Evolutionary conservation across 2,113 vertebrate species (phyloP), one percentile per base, ranked within the genome.

Genomic region (Tor tambroides): DNA sequence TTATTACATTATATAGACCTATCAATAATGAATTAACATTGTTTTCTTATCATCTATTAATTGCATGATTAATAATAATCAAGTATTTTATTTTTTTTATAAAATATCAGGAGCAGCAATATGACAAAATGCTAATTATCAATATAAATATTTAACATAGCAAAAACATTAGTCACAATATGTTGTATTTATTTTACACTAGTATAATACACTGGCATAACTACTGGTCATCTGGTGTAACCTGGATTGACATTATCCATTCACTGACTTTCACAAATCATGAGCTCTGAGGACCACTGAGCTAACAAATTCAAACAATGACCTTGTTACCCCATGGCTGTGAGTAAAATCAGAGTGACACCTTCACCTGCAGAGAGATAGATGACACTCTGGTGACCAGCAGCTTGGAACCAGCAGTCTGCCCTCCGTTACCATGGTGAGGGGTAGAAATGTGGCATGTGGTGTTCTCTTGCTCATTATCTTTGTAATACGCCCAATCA

Each of bases 401-500:
- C 51, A 75, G 65, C 51, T 75, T 80, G 72, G 14, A 74, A 56
- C 41, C 6, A 49, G 28, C 9, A 65, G 67, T 46, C 82, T 51
- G 65, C 15, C 19, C 17, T 23, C 21, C 26, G 78, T 23, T 75
- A 30, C 78, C 30, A 51, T 85, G 54, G 56, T 19, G 21, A 81
- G 87, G 85, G 19, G 76, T 14, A 32, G 43, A 67, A 26, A 56
- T 43, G 12, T 14, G 59, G 21, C 28, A 81, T 75, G 61, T 38
- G n/a, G 76, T 21, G 21, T 76, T 80, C 72, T 69, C 46, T 77
- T 35, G 74, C 54, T 78, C 67, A 28, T 65, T 79, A 65, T 63
- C 32, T 15, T 79, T n/a, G 9, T 28, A 49, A 71, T 78, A 79
- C 41, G 59, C 51, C 72, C 61, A 86, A 61, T 86, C 61, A 85